Percentiles rank a stretch among this genome's conserved stretches.
Evolutionary conservation across 2,797 vertebrate genomes (phyloP).

Genomic region (Halcyon leucocephala): DNA sequence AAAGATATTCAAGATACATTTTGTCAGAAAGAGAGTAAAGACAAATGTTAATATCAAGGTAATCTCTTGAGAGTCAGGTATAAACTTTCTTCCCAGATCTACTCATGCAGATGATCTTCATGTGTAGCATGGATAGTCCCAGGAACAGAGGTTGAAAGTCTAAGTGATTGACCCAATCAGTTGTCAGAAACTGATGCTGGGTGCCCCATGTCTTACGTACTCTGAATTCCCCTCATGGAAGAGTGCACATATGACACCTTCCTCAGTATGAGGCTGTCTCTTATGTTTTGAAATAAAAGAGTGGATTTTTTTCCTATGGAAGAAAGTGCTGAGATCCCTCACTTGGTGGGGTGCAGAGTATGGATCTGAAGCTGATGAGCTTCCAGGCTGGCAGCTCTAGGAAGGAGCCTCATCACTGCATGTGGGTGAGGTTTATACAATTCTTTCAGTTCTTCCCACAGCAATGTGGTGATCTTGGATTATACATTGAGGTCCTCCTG

Average conservation of each 20-base stretch:
- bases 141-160: neutral
- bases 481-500: neutral
- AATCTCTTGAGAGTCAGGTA: neutral
- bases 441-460: neutral
- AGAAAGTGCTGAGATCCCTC: neutral
- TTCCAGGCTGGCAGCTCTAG: neutral
- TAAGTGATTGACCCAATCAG: neutral
- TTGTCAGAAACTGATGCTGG: neutral
- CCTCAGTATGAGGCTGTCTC: neutral
- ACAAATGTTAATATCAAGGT: neutral
- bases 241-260: neutral
- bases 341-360: neutral
- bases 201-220: neutral
- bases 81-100: neutral
- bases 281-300: neutral
- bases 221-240: neutral
- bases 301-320: neutral
- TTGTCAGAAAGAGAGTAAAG: neutral
- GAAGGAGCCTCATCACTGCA: neutral
- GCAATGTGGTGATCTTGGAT: neutral
- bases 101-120: neutral
- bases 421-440: neutral
- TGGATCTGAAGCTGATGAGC: neutral
- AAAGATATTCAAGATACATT: neutral
- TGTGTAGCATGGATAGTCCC: rapidly evolving